A percentile compares a stretch with the other conserved stretches of the same genome.
Conservation (phyloP, 2,888 invertebrate genomes). For the Drosophila pseudotakahashii region DNA sequence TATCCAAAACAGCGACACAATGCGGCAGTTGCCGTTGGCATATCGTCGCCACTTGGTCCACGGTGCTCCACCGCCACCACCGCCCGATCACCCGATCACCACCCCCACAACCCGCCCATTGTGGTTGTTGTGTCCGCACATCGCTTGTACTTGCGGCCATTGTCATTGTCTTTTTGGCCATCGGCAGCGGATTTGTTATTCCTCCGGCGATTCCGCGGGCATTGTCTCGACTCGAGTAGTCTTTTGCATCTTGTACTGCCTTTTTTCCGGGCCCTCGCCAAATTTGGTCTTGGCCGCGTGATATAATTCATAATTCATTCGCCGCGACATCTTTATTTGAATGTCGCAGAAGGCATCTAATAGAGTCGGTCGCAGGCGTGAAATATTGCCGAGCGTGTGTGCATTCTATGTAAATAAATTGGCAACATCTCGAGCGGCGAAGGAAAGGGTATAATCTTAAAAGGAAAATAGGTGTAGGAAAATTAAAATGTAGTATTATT, state of each 20-base stretch:
- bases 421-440: neutral
- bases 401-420: conserved; percentile 41
- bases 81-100: conserved; percentile 39
- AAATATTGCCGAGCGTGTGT: conserved; percentile 28
- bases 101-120: conserved; percentile 24
- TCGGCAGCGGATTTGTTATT: conserved; percentile 48
- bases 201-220: conserved; percentile 24
- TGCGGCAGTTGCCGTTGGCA: conserved; percentile 83
- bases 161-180: conserved; percentile 61
- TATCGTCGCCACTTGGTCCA: conserved; percentile 74
- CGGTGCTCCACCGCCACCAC: conserved; percentile 25
- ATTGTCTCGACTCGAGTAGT: conserved; percentile 46
- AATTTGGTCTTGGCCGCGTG: conserved; percentile 74
- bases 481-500: too few relatives aligned
- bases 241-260: conserved; percentile 38
- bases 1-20: conserved; percentile 84
- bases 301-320: conserved; percentile 81
- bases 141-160: conserved; percentile 62
- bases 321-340: conserved; percentile 76
- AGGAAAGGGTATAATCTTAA: neutral
- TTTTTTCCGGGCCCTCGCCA: conserved; percentile 56
- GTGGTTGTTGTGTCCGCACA: conserved; percentile 43
- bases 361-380: conserved; percentile 44
- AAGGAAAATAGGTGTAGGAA: neutral
- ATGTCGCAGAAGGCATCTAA: conserved; percentile 45